A percentile compares a stretch with the other conserved stretches of the same genome.
Evolutionary conservation across 1,140 invertebrate species (phyloP).

Genomic region (Drosophila busckii): DNA sequence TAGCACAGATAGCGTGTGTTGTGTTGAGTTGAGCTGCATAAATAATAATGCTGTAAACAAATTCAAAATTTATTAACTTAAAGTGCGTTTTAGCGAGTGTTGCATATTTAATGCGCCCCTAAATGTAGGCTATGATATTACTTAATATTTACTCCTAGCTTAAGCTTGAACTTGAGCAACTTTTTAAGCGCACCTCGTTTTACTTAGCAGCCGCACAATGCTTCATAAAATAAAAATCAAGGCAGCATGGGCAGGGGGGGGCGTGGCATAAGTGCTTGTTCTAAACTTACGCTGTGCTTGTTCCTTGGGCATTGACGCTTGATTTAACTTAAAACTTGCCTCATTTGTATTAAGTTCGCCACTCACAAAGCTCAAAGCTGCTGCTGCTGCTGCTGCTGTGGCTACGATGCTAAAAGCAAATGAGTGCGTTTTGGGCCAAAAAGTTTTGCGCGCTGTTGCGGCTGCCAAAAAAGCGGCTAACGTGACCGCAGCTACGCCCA

Average conservation of each 20-base stretch:
- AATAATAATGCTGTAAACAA: constrained; percentile 56
- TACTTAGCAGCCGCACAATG: background rate
- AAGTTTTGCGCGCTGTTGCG: constrained; percentile 25
- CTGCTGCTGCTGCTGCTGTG: constrained; percentile 11
- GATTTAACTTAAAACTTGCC: constrained; percentile 71
- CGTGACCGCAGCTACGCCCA: no score
- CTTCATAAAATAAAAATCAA: constrained; percentile 60
- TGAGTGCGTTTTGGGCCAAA: constrained; percentile 54
- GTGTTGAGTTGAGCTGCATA: constrained; percentile 60
- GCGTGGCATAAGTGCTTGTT: background rate
- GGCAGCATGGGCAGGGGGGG: background rate
- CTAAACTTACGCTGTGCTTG: constrained; percentile 35
- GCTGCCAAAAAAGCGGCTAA: constrained; percentile 1
- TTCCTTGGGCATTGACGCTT: constrained; percentile 46
- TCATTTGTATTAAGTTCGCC: constrained; percentile 70
- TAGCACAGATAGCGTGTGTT: background rate
- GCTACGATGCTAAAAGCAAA: constrained; percentile 58
- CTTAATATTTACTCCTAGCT: constrained; percentile 17
- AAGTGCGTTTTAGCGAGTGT: background rate
- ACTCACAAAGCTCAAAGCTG: constrained; percentile 27
- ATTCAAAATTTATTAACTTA: constrained; percentile 60
- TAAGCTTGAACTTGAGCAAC: background rate
- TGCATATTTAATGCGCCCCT: constrained; percentile 36
- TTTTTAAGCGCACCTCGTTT: constrained; percentile 1
- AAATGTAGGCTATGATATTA: constrained; percentile 35